Evolutionary conservation across 1,140 invertebrate species (phyloP).

Genomic region (Trichonephila inaurata): DNA sequence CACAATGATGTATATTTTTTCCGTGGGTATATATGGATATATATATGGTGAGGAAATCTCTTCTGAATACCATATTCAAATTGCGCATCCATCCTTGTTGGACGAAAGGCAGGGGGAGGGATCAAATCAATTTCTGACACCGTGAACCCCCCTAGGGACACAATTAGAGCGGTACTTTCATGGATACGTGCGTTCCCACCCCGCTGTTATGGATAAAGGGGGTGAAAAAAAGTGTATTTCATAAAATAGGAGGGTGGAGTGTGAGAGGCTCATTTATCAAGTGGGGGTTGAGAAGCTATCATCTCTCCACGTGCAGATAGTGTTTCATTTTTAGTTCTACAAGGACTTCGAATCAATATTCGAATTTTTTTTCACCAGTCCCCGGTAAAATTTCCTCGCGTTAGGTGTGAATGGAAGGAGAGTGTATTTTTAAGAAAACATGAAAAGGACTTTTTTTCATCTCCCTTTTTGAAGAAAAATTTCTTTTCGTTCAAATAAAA

Average conservation of each 20-base stretch:
- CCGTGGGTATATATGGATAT: background rate
- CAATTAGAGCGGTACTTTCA: slow-evolving; percentile 71
- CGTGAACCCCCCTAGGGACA: slow-evolving; percentile 42
- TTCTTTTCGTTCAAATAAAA: background rate
- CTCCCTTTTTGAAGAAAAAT: background rate
- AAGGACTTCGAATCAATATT: slow-evolving; percentile 34
- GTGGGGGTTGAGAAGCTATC: slow-evolving; percentile 34
- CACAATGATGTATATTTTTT: background rate
- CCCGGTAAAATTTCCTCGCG: background rate
- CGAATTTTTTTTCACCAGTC: background rate
- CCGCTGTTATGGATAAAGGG: background rate
- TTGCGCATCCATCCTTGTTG: slow-evolving; percentile 32
- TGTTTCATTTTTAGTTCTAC: slow-evolving; percentile 53
- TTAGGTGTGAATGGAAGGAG: background rate
- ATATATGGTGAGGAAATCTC: slow-evolving; percentile 45
- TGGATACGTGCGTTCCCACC: background rate
- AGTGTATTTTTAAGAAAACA: background rate
- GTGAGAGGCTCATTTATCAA: slow-evolving; percentile 72
- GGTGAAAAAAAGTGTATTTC: slow-evolving; percentile 46
- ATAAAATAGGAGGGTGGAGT: slow-evolving; percentile 50
- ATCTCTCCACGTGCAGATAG: slow-evolving; percentile 33
- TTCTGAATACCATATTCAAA: slow-evolving; percentile 66
- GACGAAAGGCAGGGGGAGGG: slow-evolving; percentile 1
- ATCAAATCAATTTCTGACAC: slow-evolving; percentile 73
- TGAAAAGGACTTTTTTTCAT: background rate